These are phyloP conservation scores for Formica aserva DNA, from an alignment of 2,888 invertebrate genomes.

Conservation along the genomic window DNA sequence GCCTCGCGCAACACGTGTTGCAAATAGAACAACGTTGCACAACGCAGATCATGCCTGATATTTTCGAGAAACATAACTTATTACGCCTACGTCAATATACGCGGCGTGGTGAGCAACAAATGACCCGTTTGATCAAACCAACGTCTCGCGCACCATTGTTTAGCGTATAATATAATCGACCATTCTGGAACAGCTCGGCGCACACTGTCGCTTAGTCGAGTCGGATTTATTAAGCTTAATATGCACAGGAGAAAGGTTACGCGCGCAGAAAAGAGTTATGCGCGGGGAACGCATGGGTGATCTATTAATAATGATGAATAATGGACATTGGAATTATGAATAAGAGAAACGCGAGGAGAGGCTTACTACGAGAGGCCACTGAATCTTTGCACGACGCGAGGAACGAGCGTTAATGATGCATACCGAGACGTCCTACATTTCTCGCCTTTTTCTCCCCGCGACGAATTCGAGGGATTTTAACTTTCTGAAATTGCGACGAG, in stretches of 20 bases:
- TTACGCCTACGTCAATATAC: slow-evolving; percentile 60
- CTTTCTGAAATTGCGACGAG: not conserved
- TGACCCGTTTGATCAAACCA: slow-evolving; percentile 59
- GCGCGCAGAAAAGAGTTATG: slow-evolving; percentile 33
- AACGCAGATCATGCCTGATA: slow-evolving; percentile 61
- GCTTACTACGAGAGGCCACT: slow-evolving; percentile 1
- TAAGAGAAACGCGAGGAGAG: not conserved
- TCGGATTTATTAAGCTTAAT: slow-evolving; percentile 50
- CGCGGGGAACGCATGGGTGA: slow-evolving; percentile 24
- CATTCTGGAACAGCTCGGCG: slow-evolving; percentile 39
- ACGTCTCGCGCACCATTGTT: slow-evolving; percentile 58
- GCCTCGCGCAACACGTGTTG: slow-evolving; percentile 12
- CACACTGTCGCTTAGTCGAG: slow-evolving; percentile 30
- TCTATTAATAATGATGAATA: slow-evolving; percentile 61
- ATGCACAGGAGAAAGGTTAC: slow-evolving; percentile 55
- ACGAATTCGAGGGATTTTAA: not conserved
- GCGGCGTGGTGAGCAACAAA: slow-evolving; percentile 58
- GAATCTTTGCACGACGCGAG: slow-evolving; percentile 13
- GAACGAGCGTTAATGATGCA: not conserved
- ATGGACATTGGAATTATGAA: slow-evolving; percentile 48
- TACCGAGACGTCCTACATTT: not conserved
- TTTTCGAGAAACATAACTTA: slow-evolving; percentile 68
- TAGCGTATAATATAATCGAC: slow-evolving; percentile 2
- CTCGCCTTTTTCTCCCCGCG: not conserved
- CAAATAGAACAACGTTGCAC: slow-evolving; percentile 60